Percentiles rank a stretch among this genome's conserved stretches.
Evolutionary conservation across 1,140 invertebrate species (phyloP).

Genomic region (Hetaerina americana): DNA sequence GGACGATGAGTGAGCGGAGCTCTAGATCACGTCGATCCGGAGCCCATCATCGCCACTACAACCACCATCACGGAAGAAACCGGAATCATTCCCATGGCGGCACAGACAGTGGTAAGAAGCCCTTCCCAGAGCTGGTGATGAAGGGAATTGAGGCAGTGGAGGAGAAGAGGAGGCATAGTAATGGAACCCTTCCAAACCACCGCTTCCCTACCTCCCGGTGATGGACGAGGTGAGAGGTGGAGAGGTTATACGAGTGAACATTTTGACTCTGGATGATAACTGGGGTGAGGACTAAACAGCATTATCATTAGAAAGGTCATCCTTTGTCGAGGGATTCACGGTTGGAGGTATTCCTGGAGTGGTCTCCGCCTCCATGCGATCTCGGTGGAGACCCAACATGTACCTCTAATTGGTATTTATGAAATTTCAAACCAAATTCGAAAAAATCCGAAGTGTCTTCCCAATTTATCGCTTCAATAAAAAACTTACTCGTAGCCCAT

Average conservation of each 20-base stretch:
- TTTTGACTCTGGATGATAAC: slow-evolving; percentile 66
- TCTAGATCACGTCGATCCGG: slow-evolving; percentile 39
- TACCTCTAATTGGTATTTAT: too few species aligned
- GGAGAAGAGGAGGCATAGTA: slow-evolving; percentile 32
- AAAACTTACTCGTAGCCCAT: too few species aligned
- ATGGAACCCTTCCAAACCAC: slow-evolving; percentile 72
- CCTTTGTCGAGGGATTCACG: too few species aligned
- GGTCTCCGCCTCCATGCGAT: too few species aligned
- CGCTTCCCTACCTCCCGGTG: slow-evolving; percentile 46
- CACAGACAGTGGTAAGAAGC: slow-evolving; percentile 21
- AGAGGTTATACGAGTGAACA: slow-evolving; percentile 83
- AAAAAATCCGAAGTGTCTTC: too few species aligned
- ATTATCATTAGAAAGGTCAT: too few species aligned
- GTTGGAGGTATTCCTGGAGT: too few species aligned
- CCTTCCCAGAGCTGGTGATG: background rate
- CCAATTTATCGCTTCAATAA: too few species aligned
- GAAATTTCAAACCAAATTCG: too few species aligned
- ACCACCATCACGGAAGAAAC: slow-evolving; percentile 18
- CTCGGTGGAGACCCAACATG: too few species aligned
- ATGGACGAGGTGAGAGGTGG: slow-evolving; percentile 53
- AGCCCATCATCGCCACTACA: slow-evolving; percentile 35
- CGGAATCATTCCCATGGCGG: slow-evolving; percentile 42
- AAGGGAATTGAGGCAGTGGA: slow-evolving; percentile 10
- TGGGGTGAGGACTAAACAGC: too few species aligned
- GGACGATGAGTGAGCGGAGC: slow-evolving; percentile 40